These are phyloP conservation scores for Microctenopoma lineatum DNA, from an alignment of 2,797 vertebrate genomes.

Conservation along the genomic window DNA sequence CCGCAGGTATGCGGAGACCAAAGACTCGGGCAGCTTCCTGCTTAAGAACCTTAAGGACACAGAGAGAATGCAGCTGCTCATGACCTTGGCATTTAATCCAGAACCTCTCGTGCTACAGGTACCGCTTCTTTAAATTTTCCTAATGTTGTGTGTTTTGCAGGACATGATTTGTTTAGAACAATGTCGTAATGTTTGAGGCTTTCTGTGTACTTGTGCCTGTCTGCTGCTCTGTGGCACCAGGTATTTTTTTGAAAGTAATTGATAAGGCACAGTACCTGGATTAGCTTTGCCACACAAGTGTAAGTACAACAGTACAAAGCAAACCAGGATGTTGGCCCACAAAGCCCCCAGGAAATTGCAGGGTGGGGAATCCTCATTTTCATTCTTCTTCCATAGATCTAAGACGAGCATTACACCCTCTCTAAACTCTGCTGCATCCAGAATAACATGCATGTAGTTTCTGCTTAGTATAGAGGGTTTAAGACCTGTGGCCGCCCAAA, in stretches of 20 bases:
- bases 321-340: constrained; percentile 64
- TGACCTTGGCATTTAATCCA: constrained; percentile 95
- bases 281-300: constrained; percentile 54
- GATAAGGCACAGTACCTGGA: constrained; percentile 40
- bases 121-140: constrained; percentile 33
- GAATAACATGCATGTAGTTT: background rate
- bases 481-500: constrained; percentile 71
- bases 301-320: constrained; percentile 45
- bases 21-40: constrained; percentile 98
- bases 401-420: constrained; percentile 53
- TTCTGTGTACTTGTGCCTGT: constrained; percentile 11
- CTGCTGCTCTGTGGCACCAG: constrained; percentile 49
- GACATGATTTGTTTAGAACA: background rate
- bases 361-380: constrained; percentile 56
- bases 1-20: constrained; percentile 96
- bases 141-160: constrained; percentile 6
- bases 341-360: constrained; percentile 75
- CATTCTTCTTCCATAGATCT: constrained; percentile 63
- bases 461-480: constrained; percentile 61
- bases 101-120: constrained; percentile 95
- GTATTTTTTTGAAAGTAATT: constrained; percentile 25
- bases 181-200: background rate
- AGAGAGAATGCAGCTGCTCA: constrained; percentile 97
- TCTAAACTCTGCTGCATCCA: constrained; percentile 54
- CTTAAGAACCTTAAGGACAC: constrained; percentile 98